Percentiles rank a stretch among this genome's conserved stretches.
Evolutionary conservation across 2,797 vertebrate genomes (phyloP).

Genomic region (Coregonus suidteri): DNA sequence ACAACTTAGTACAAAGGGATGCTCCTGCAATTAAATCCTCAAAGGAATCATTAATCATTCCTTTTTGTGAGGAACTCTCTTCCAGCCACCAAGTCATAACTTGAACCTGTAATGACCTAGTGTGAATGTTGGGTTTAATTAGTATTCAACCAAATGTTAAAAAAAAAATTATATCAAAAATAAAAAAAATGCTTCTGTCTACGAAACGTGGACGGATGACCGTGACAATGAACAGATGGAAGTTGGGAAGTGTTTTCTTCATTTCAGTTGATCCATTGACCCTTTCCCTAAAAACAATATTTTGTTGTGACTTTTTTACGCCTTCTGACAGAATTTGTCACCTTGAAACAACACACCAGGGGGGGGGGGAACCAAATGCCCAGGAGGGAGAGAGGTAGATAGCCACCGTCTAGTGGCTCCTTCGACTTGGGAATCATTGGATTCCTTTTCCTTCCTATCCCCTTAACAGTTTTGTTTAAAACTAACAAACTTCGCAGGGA

Average conservation of each 20-base stretch:
- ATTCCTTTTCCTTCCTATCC: no score
- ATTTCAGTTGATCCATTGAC: slow-evolving; percentile 33
- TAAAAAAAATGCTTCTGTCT: slow-evolving; percentile 1
- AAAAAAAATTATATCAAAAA: slow-evolving; percentile 4
- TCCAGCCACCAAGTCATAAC: slow-evolving; percentile 1
- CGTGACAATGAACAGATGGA: slow-evolving; percentile 28
- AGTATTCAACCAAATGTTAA: slow-evolving; percentile 23
- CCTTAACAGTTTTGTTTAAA: no score
- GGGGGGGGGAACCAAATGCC: no score
- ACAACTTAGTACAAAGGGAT: not conserved
- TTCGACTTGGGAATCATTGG: no score
- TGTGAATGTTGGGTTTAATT: slow-evolving; percentile 25
- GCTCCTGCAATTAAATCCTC: not conserved
- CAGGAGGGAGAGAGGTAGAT: no score
- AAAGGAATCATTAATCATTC: not conserved
- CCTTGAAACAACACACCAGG: no score
- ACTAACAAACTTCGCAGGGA: no score
- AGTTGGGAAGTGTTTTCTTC: slow-evolving; percentile 24
- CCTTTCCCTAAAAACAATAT: slow-evolving; percentile 43
- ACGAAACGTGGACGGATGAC: slow-evolving; percentile 16
- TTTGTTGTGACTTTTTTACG: slow-evolving; percentile 43
- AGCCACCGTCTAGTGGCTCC: no score
- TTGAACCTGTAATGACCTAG: slow-evolving; percentile 2
- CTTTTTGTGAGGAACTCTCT: not conserved
- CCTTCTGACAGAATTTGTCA: no score